phyloP scores from a whole-genome alignment of 2,797 vertebrate genomes.

The Gymnodraco acuticeps region DNA sequence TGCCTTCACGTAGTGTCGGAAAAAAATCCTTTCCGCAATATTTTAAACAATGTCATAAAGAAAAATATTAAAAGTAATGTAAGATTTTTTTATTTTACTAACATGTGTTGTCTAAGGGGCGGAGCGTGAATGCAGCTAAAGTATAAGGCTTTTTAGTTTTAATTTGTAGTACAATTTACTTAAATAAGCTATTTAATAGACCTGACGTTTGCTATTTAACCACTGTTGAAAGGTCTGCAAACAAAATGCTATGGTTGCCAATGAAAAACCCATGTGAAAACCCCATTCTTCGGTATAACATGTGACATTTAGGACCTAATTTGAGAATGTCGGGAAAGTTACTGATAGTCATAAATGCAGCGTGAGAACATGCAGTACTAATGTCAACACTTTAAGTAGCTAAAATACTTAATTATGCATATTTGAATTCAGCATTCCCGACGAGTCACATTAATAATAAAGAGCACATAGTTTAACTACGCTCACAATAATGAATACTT shows the following conservation, averaged over 20 bases:
- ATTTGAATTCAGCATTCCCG: neutral
- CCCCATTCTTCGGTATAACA: neutral
- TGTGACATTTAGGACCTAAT: neutral
- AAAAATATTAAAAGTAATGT: neutral
- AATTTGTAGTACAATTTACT: neutral
- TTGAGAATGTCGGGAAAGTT: neutral
- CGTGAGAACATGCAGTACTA: neutral
- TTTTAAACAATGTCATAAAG: neutral
- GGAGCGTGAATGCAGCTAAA: neutral
- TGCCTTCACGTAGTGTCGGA: conserved; percentile 6
- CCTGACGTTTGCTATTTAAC: neutral
- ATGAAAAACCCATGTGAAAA: no score
- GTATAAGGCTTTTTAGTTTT: neutral
- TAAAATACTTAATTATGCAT: neutral
- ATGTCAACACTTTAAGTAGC: neutral
- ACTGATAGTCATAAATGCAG: neutral
- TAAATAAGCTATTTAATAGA: neutral
- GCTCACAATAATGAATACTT: no score
- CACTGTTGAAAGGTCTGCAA: neutral
- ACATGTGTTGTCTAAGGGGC: no score
- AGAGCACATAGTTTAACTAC: no score
- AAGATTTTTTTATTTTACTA: neutral
- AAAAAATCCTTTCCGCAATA: neutral
- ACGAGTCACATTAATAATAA: neutral
- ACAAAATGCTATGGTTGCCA: neutral